Conservation (phyloP, 2,888 invertebrate species). For the Neocrepidodera transversa region DNA sequence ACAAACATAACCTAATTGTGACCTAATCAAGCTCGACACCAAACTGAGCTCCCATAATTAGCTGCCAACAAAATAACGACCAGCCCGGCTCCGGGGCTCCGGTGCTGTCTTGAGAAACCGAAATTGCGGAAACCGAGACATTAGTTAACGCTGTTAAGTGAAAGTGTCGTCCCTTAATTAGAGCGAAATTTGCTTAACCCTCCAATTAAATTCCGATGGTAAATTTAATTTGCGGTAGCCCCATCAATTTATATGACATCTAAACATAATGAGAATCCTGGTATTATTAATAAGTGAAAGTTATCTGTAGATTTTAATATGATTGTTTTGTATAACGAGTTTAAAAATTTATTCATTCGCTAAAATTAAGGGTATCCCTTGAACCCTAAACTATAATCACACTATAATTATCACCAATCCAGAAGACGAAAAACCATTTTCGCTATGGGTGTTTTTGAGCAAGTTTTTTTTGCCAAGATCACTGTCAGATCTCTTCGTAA, state of each 20-base stretch:
- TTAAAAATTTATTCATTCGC: too few species aligned
- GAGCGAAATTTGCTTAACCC: constrained; percentile 32
- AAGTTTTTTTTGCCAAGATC: too few species aligned
- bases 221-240: constrained; percentile 26
- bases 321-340: too few species aligned
- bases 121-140: constrained; percentile 24
- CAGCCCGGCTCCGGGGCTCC: not conserved
- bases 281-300: too few species aligned
- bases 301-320: too few species aligned
- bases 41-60: constrained; percentile 20
- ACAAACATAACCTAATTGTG: constrained; percentile 6
- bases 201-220: constrained; percentile 30
- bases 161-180: constrained; percentile 32
- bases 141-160: constrained; percentile 29
- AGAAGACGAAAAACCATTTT: too few species aligned
- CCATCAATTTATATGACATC: constrained; percentile 31
- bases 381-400: too few species aligned
- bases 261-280: too few species aligned
- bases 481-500: too few species aligned
- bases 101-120: constrained; percentile 15
- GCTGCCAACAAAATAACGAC: constrained; percentile 19
- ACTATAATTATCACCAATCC: too few species aligned
- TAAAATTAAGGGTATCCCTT: too few species aligned
- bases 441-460: too few species aligned
- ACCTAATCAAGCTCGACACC: constrained; percentile 12